Conservation (phyloP, 2,888 invertebrate genomes). For the Dichetophora obliterata region DNA sequence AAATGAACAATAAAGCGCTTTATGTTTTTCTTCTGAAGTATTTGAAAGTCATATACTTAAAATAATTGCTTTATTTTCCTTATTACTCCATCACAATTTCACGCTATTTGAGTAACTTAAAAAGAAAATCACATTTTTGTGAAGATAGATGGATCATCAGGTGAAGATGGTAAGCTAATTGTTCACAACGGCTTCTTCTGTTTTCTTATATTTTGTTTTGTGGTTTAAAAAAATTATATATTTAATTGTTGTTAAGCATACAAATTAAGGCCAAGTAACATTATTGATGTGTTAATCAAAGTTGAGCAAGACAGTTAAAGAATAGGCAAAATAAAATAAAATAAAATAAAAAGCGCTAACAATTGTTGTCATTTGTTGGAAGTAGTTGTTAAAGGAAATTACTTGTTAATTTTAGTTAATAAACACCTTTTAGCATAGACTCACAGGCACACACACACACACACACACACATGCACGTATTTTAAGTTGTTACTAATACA, state of each 20-base stretch:
- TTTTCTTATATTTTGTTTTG: neutral
- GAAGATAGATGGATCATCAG: no score
- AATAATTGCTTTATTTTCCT: no score
- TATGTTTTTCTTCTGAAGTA: no score
- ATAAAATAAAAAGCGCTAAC: constrained; percentile 9
- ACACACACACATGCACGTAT: neutral
- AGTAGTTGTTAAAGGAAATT: constrained; percentile 1
- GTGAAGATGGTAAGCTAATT: no score
- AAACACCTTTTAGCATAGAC: neutral
- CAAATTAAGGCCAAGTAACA: constrained; percentile 30
- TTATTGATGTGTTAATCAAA: constrained; percentile 4
- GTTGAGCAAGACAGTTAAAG: neutral
- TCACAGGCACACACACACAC: neutral
- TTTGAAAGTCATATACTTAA: no score
- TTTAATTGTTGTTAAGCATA: constrained; percentile 10
- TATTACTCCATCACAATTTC: no score
- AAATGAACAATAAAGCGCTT: no score
- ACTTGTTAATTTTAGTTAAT: neutral
- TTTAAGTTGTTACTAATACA: neutral
- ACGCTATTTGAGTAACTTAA: no score
- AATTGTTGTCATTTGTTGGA: neutral
- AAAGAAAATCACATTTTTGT: no score
- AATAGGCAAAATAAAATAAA: neutral
- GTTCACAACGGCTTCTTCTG: no score
- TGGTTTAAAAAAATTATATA: neutral